A percentile compares a stretch with the other conserved stretches of the same genome.
Conservation (phyloP, 2,113 vertebrate species). For the Siniperca chuatsi region DNA sequence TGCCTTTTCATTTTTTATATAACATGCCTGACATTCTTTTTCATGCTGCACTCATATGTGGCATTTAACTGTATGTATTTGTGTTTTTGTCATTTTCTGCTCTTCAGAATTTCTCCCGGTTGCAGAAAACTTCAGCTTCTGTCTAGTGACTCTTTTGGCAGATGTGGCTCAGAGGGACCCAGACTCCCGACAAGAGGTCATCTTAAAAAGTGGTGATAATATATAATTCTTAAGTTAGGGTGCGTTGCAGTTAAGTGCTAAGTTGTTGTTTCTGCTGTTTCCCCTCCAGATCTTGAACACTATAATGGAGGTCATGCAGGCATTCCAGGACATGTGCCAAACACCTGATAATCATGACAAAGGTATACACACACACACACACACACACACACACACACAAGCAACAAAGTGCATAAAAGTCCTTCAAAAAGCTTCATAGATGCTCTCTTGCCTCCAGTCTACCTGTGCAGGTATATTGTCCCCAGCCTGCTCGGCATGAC, state of each 20-base stretch:
- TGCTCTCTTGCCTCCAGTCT: conserved; percentile 82
- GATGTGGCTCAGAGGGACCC: conserved; percentile 90
- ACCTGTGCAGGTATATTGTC: conserved; percentile 91
- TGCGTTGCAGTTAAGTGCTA: conserved; percentile 3
- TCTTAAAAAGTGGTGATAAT: conserved; percentile 5
- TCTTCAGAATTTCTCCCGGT: conserved; percentile 90
- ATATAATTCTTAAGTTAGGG: not conserved
- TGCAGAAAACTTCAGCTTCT: conserved; percentile 97
- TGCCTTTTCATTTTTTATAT: not conserved
- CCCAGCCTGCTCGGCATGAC: conserved; percentile 93
- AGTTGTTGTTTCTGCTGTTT: conserved; percentile 7
- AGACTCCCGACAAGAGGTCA: conserved; percentile 75
- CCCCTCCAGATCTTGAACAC: conserved; percentile 89
- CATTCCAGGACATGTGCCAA: conserved; percentile 93
- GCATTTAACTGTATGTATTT: not conserved
- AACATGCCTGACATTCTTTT: not conserved
- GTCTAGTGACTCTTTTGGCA: conserved; percentile 91
- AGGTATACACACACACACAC: conserved; percentile 81
- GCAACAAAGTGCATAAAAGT: not conserved
- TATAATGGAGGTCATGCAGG: conserved; percentile 91
- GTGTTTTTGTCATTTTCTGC: not conserved
- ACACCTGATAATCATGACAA: conserved; percentile 93
- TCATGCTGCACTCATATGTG: not conserved
- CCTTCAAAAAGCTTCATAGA: not conserved
- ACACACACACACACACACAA: not conserved